Percentiles rank a stretch among this genome's conserved stretches.
phyloP scores from a whole-genome alignment of 53 echinoderm and acorn worm genomes.

The Echinarachnius parma region DNA sequence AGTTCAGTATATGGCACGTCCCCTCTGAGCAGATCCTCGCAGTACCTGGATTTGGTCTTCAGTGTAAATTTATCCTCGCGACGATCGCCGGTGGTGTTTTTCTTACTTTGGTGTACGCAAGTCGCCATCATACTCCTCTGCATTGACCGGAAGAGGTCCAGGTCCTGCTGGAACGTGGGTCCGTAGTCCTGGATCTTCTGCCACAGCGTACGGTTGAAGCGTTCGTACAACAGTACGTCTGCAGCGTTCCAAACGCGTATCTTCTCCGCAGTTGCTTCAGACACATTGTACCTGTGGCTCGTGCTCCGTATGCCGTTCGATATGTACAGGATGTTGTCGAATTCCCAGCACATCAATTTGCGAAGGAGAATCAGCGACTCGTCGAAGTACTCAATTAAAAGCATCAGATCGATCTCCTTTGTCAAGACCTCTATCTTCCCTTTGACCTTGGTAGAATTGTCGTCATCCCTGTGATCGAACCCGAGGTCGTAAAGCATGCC shows the following conservation, averaged over 20 bases:
- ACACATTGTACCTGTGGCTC: slow-evolving; percentile 19
- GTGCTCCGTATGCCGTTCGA: slow-evolving; percentile 37
- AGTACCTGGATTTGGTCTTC: slow-evolving; percentile 1
- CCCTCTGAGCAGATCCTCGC: slow-evolving; percentile 21
- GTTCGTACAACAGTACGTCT: slow-evolving; percentile 6
- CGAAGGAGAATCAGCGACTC: slow-evolving; percentile 62
- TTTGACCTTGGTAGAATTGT: slow-evolving; percentile 9
- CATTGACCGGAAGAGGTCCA: background rate
- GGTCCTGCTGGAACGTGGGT: slow-evolving; percentile 15
- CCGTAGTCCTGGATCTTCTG: slow-evolving; percentile 23
- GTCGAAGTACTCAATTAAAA: slow-evolving; percentile 68
- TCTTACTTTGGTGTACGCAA: slow-evolving; percentile 27
- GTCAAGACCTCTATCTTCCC: slow-evolving; percentile 35
- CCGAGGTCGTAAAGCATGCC: slow-evolving; percentile 61
- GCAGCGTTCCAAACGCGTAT: slow-evolving; percentile 6
- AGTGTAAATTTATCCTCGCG: slow-evolving; percentile 41
- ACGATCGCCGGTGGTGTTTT: slow-evolving; percentile 4
- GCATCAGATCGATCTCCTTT: slow-evolving; percentile 55
- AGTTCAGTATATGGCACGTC: slow-evolving; percentile 24
- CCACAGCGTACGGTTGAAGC: slow-evolving; percentile 19
- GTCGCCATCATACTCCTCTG: slow-evolving; percentile 2
- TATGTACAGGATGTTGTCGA: slow-evolving; percentile 52
- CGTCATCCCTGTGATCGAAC: slow-evolving; percentile 19
- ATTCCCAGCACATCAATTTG: slow-evolving; percentile 55
- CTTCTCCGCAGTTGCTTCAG: slow-evolving; percentile 2